phyloP scores from a whole-genome alignment of 2,888 invertebrate species.

The Meghimatium bilineatum region DNA sequence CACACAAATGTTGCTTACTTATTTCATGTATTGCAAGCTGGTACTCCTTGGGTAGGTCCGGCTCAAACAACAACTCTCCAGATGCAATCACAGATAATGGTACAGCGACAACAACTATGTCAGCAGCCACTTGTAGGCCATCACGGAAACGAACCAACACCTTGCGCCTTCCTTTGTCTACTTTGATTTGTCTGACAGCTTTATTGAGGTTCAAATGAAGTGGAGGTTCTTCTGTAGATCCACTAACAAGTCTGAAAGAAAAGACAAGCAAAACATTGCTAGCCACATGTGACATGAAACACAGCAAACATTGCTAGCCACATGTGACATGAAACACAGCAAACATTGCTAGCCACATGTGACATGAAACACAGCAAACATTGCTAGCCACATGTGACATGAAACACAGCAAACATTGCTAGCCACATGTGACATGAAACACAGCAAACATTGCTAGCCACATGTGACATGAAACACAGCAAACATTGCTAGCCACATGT shows the following conservation, averaged over 20 bases:
- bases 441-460: too few species aligned
- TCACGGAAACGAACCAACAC: conserved; percentile 63
- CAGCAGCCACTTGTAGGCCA: conserved; percentile 60
- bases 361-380: too few species aligned
- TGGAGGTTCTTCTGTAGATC: conserved; percentile 59
- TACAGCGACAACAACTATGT: conserved; percentile 68
- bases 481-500: too few species aligned
- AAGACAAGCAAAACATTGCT: too few species aligned
- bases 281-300: too few species aligned
- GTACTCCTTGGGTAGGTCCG: conserved; percentile 59
- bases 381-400: too few species aligned
- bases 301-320: too few species aligned
- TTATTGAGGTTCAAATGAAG: conserved; percentile 62
- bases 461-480: too few species aligned
- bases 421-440: too few species aligned
- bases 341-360: too few species aligned
- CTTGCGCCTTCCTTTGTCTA: conserved; percentile 58
- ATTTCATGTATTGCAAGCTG: conserved; percentile 56
- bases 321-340: too few species aligned
- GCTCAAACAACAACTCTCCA: conserved; percentile 63
- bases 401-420: too few species aligned
- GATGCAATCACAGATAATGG: conserved; percentile 61
- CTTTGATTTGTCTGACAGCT: conserved; percentile 63
- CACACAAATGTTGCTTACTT: conserved; percentile 48
- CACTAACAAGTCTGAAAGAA: conserved; percentile 61